phyloP scores from a whole-genome alignment of 2,113 vertebrate species.

The Theristicus caerulescens region DNA sequence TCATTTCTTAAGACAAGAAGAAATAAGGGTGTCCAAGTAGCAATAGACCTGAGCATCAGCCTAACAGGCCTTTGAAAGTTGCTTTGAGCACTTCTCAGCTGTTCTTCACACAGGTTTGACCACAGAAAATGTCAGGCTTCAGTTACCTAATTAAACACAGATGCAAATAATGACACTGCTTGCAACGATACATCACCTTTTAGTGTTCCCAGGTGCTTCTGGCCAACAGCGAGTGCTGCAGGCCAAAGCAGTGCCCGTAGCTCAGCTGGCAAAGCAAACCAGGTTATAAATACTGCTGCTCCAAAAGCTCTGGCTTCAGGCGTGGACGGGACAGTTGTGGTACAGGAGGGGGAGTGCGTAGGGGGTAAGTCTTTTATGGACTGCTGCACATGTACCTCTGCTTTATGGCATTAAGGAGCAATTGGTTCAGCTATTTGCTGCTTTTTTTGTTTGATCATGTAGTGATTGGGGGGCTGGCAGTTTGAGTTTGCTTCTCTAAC shows the following conservation, averaged over 20 bases:
- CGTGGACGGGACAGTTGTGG: rapidly evolving
- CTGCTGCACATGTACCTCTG: rapidly evolving
- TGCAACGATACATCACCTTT: neutral
- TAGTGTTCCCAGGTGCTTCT: neutral
- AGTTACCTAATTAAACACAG: neutral
- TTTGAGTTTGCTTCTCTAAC: rapidly evolving
- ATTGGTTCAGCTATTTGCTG: rapidly evolving
- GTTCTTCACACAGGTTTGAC: neutral
- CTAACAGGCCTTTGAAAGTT: neutral
- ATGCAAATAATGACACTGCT: neutral
- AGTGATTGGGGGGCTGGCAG: too few relatives aligned
- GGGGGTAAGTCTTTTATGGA: rapidly evolving
- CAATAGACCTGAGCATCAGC: neutral
- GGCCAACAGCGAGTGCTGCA: neutral
- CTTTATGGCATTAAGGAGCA: rapidly evolving
- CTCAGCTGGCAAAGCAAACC: rapidly evolving
- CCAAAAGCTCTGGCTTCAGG: rapidly evolving
- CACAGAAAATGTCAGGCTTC: neutral
- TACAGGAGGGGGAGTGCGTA: rapidly evolving
- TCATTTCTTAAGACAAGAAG: neutral
- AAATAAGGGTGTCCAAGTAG: neutral
- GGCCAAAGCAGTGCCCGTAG: neutral
- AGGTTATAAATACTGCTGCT: neutral
- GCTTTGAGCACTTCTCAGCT: neutral
- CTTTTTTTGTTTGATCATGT: rapidly evolving